These are phyloP conservation scores for Ganaspis sp. DNA, from an alignment of 1,140 invertebrate species.

Conservation along the genomic window DNA sequence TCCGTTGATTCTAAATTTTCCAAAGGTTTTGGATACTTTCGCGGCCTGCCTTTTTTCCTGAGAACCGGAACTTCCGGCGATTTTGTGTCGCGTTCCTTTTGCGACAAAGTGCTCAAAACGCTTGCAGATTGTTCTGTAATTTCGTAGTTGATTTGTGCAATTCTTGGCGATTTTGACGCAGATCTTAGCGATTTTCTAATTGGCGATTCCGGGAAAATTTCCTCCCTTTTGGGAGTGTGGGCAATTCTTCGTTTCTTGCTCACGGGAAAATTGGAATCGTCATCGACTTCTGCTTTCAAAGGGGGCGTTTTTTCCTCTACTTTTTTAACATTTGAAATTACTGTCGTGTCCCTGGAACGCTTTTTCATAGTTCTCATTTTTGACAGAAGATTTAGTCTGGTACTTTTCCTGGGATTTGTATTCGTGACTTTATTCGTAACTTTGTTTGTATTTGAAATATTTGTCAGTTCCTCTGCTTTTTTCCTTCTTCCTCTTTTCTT, in stretches of 20 bases:
- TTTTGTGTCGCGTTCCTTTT: too few relatives aligned
- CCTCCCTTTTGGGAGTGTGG: not conserved
- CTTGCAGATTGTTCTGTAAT: not conserved
- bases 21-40: too few relatives aligned
- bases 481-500: not conserved
- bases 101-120: too few relatives aligned
- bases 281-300: not conserved
- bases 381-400: not conserved
- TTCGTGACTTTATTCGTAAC: too few relatives aligned
- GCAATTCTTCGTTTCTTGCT: slow-evolving; percentile 3
- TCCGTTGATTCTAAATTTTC: too few relatives aligned
- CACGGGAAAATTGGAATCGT: not conserved
- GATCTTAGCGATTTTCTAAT: slow-evolving; percentile 4
- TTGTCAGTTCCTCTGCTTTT: not conserved
- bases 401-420: not conserved
- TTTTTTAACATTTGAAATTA: not conserved
- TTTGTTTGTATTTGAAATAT: too few relatives aligned
- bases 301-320: not conserved
- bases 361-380: not conserved
- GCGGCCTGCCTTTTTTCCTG: too few relatives aligned
- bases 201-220: not conserved
- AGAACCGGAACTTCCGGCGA: too few relatives aligned
- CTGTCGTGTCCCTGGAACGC: not conserved
- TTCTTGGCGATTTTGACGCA: not conserved
- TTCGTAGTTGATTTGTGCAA: not conserved